These are phyloP conservation scores for Trissonchulus latispiculum DNA, from an alignment of 2,888 invertebrate species.

Conservation along the genomic window DNA sequence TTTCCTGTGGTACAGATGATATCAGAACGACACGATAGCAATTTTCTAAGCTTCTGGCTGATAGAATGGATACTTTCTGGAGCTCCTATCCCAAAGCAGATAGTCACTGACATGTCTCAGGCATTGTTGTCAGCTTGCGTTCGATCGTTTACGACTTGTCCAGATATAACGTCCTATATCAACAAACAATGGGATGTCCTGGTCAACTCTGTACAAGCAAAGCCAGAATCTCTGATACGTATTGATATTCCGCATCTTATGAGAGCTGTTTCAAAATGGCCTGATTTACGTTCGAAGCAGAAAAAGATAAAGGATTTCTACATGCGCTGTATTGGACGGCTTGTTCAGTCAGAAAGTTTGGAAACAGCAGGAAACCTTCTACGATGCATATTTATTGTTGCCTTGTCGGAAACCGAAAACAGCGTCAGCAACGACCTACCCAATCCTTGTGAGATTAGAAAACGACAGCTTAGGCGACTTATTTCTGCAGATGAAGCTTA, in stretches of 20 bases:
- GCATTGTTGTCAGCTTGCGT: background rate
- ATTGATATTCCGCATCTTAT: background rate
- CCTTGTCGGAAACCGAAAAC: background rate
- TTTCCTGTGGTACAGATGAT: background rate
- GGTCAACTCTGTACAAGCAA: background rate
- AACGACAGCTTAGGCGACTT: background rate
- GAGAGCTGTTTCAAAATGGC: background rate
- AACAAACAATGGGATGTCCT: background rate
- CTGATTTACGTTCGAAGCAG: background rate
- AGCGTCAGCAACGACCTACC: background rate
- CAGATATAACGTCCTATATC: background rate
- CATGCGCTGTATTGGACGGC: background rate
- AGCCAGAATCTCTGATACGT: background rate
- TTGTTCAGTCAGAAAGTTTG: background rate
- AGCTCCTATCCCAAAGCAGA: background rate
- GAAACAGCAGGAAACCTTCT: background rate
- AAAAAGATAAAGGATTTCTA: background rate
- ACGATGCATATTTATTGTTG: background rate
- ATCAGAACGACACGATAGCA: background rate
- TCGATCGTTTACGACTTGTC: background rate
- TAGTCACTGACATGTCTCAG: background rate
- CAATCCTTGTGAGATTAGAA: background rate
- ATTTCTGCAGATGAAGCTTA: no score
- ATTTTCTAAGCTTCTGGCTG: background rate
- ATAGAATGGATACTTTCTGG: background rate